Base-by-base conservation (phyloP, 2,888 invertebrate genomes). In the Sepiola atlantica region DNA sequence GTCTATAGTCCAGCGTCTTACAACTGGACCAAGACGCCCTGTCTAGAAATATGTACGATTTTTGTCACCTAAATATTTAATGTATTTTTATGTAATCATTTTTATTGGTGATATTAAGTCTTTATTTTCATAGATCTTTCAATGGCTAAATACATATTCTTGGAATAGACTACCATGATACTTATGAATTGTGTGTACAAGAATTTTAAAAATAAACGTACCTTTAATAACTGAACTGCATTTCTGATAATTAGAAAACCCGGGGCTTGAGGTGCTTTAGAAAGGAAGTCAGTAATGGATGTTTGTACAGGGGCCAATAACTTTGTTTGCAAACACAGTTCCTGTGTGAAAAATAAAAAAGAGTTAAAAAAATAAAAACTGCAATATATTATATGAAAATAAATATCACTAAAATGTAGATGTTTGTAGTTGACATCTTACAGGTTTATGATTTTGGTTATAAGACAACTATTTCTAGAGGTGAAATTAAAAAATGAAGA, bases 321-420 rank as follows among this genome's bases (percentile, higher is more conserved):
- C 97, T 99, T 99, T 16, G 98, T 98, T 96, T 98, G 98, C 18
- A 99, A 98, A 97, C 99, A 99, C 93, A 99, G 97, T 97, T 99
- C 99, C 97, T 98, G 94, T 98, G 97, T 94, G 94, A 94, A 91
- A 92, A 55, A 91, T 61, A 54, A 92, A 16, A 92, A 92, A 92
- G 4, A 28, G 24, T 45, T 2, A 35, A 92, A 45, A 32, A n/a
- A 57, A 77, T 0, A 28, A 28, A 28, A 77, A 77, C 77, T 12
- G n/a, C n/a, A 45, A 45, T 45, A 45, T 45, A 45, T 45, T 45
- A 4, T 45, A 45, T 45, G 4, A 45, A 45, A 45, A 45, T 45
- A 45, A 45, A 45, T 57, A 57, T 57, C 57, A 24, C 57, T 20
- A 57, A 57, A 20, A 57, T 57, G 57, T 57, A 57, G 6, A 6